Evolutionary conservation across 23 tunicate species (phyloP).

Genomic region (Pegea sp.): DNA sequence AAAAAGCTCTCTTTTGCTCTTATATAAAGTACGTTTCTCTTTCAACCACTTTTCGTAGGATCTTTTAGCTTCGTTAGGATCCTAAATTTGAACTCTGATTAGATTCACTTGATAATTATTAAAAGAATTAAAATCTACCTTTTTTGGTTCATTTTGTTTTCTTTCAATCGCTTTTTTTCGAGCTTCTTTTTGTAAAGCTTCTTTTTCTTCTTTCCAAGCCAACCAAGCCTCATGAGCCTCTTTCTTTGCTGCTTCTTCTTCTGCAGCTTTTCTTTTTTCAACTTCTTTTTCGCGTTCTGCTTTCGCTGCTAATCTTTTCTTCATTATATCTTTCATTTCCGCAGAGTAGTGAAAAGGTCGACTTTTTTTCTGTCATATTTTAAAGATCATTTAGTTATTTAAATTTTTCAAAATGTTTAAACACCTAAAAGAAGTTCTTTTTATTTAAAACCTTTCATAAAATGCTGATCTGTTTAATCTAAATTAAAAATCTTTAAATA

Average conservation of each 20-base stretch:
- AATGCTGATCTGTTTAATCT: too few species aligned
- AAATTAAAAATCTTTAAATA: too few species aligned
- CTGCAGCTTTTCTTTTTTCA: slow-evolving; percentile 34
- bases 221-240: slow-evolving; percentile 80
- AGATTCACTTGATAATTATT: too few species aligned
- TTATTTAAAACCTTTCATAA: too few species aligned
- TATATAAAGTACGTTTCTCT: too few species aligned
- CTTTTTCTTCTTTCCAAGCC: slow-evolving; percentile 58
- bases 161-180: slow-evolving; percentile 8
- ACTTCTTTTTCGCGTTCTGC: slow-evolving; percentile 29
- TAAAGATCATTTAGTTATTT: too few species aligned
- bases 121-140: too few species aligned
- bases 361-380: slow-evolving; percentile 1
- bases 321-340: slow-evolving; percentile 51
- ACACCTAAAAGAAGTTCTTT: too few species aligned
- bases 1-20: too few species aligned
- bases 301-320: slow-evolving; percentile 31
- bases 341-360: slow-evolving; percentile 41
- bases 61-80: slow-evolving; percentile 10
- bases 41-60: slow-evolving; percentile 55
- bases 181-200: slow-evolving; percentile 17
- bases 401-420: too few species aligned
- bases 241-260: slow-evolving; percentile 40
- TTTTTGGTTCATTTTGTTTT: slow-evolving; percentile 1
- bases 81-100: too few species aligned